Evolutionary conservation across 2,797 vertebrate genomes (phyloP), one percentile per base, ranked within the genome.

Genomic region (Peromyscus nudipes): DNA sequence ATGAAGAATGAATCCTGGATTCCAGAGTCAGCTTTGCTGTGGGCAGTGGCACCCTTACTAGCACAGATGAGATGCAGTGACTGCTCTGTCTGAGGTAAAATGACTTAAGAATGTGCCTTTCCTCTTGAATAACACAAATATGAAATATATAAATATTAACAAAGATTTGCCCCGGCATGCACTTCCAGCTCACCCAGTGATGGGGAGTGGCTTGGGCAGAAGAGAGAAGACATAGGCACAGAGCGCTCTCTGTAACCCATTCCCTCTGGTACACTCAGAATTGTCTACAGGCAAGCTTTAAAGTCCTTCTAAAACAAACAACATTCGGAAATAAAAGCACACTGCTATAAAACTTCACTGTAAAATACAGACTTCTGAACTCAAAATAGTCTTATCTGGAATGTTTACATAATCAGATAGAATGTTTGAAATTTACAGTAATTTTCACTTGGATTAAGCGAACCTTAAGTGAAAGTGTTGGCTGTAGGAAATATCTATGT

Each of bases 301-400:
- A 89, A 92, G 92, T 64, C 1, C 23, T 40, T 60, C 64, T 34
- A 43, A 77, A 85, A 71, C 27, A 88, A 97, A 85, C 49, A 69
- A 9, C n/a, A 29, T 23, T 25, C n/a, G 0, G 8, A 79, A 82
- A 93, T 69, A n/a, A 87, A 90, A 86, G 73, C 71, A 69, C 1
- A 29, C 62, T 31, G 43, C 16, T 34, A 16, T 52, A 88, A 79
- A 92, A 81, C 31, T 62, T 37, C 25, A 23, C 40, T 85, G 55
- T 85, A n/a, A n/a, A 84, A 92, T 10, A 40, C 7, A 82, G 81
- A 89, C 57, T 91, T 69, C 89, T 85, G 73, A 94, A 25, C 79
- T 86, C 62, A 57, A 87, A 89, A 67, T 46, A 49, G 34, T 75
- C 77, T 46, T 91, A 65, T 65, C 71, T 29, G n/a, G 60, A 40